Percentiles rank a stretch among this genome's conserved stretches.
Conservation (phyloP, 2,797 vertebrate species). For the Spinus olivaceus region DNA sequence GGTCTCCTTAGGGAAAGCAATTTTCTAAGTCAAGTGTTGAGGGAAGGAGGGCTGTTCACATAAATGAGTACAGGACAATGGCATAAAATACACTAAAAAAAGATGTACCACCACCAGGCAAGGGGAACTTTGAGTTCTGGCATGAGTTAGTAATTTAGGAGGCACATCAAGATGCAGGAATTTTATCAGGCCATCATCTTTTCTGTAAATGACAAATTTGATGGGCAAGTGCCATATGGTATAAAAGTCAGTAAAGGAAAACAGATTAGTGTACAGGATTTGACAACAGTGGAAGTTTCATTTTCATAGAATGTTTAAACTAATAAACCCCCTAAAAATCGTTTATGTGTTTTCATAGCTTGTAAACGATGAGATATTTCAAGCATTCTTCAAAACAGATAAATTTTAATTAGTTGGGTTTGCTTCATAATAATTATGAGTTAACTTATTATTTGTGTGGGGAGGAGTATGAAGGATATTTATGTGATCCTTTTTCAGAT, state of each 20-base stretch:
- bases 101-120: neutral
- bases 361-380: neutral
- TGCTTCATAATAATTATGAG: neutral
- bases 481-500: neutral
- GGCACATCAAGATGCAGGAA: neutral
- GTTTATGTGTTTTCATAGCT: neutral
- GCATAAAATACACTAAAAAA: neutral
- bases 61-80: neutral
- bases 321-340: neutral
- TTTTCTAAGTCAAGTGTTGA: neutral
- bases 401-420: neutral
- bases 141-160: neutral
- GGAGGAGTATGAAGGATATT: neutral
- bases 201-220: neutral
- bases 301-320: neutral
- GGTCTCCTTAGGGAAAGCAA: neutral
- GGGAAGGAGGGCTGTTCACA: neutral
- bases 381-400: neutral
- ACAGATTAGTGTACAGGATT: neutral
- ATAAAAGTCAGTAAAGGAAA: neutral
- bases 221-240: neutral
- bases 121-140: neutral
- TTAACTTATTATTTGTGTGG: neutral
- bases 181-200: neutral
- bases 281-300: neutral